Evolutionary conservation across 2,888 invertebrate species (phyloP).

Genomic region (Pseudococcus viburni): DNA sequence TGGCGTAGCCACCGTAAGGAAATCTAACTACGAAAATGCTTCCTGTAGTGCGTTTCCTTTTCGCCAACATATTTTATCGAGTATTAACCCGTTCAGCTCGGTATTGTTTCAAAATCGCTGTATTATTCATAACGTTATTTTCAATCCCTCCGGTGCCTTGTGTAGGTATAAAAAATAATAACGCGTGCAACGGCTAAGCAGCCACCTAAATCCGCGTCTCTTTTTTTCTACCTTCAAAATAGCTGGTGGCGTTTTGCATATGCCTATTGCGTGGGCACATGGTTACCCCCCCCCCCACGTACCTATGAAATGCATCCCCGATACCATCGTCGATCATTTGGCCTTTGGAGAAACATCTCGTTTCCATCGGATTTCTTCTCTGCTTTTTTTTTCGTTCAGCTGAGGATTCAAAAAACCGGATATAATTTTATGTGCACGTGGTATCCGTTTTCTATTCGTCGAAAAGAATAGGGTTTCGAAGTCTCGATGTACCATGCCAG

Average conservation of each 20-base stretch:
- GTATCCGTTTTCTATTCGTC: background rate
- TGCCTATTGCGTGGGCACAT: constrained; percentile 6
- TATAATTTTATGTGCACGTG: constrained; percentile 6
- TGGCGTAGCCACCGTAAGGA: constrained; percentile 1
- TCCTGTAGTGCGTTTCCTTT: constrained; percentile 43
- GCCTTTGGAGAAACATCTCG: constrained; percentile 2
- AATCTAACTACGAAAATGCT: constrained; percentile 32
- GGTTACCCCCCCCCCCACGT: background rate
- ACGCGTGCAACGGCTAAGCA: constrained; percentile 7
- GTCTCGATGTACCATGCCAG: background rate
- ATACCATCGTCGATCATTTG: constrained; percentile 4
- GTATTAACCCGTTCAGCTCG: constrained; percentile 29
- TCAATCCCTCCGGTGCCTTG: constrained; percentile 5
- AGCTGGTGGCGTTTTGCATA: background rate
- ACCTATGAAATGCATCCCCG: constrained; percentile 1
- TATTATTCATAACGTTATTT: constrained; percentile 39
- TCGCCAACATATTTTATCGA: constrained; percentile 43
- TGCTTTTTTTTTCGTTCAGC: background rate
- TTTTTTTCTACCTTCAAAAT: background rate
- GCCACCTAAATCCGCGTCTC: constrained; percentile 15
- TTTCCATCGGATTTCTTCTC: background rate
- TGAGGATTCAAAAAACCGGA: background rate
- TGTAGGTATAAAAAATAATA: constrained; percentile 22
- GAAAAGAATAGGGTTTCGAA: background rate
- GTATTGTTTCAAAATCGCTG: constrained; percentile 39